Conservation (phyloP, 2,888 invertebrate genomes). For the Eupeodes luniger region DNA sequence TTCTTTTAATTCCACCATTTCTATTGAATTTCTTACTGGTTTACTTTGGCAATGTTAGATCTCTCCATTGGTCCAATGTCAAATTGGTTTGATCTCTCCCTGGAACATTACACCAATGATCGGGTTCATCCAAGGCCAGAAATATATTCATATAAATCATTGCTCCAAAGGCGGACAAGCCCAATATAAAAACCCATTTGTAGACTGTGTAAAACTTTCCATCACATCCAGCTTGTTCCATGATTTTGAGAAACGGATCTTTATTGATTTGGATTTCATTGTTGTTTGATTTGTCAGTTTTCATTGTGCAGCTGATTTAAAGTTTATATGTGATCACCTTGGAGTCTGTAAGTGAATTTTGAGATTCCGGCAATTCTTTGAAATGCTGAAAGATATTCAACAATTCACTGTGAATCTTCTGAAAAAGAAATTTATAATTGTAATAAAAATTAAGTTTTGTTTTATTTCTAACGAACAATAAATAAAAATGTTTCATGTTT, state of each 20-base stretch:
- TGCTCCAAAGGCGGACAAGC: constrained; percentile 84
- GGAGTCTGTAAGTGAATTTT: not conserved
- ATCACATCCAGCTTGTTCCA: constrained; percentile 85
- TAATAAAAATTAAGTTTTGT: no score
- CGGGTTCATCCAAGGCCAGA: constrained; percentile 85
- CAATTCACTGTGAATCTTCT: not conserved
- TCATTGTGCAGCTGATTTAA: constrained; percentile 28
- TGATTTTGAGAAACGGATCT: constrained; percentile 85
- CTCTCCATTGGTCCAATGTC: constrained; percentile 85
- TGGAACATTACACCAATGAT: constrained; percentile 86
- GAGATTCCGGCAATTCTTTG: not conserved
- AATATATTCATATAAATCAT: constrained; percentile 86
- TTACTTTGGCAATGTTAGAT: constrained; percentile 85
- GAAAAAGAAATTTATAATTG: not conserved
- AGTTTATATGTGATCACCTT: not conserved
- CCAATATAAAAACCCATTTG: constrained; percentile 84
- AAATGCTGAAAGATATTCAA: not conserved
- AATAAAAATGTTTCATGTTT: no score
- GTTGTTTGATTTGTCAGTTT: not conserved
- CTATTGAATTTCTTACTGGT: not conserved
- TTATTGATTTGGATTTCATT: constrained; percentile 1
- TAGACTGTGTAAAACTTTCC: constrained; percentile 85
- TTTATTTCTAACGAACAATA: no score
- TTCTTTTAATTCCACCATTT: not conserved
- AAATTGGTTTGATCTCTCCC: constrained; percentile 84